phyloP scores from a whole-genome alignment of 2,113 vertebrate species.

The Sminthopsis crassicaudata region DNA sequence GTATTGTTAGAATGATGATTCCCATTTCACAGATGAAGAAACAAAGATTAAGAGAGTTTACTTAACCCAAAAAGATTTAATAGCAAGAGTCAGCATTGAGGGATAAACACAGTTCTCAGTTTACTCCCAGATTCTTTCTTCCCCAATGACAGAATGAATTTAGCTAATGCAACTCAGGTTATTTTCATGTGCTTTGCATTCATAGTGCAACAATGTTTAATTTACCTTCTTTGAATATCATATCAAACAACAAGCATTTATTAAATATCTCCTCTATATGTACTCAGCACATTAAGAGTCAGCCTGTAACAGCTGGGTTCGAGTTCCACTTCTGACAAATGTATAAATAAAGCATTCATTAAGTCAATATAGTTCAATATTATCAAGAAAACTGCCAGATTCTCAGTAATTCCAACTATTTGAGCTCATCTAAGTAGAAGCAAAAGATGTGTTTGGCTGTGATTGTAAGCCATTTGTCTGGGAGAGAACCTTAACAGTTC shows the following conservation, averaged over 20 bases:
- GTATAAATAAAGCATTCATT: constrained; percentile 4
- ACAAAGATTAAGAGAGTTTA: not conserved
- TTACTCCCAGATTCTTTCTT: not conserved
- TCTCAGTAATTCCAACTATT: not conserved
- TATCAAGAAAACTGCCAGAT: not conserved
- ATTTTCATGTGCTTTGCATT: not conserved
- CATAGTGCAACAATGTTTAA: not conserved
- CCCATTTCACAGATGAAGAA: not conserved
- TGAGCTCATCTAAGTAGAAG: constrained; percentile 5
- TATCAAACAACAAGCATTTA: not conserved
- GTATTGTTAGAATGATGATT: not conserved
- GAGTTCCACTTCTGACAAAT: not conserved
- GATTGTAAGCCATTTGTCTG: not conserved
- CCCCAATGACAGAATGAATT: constrained; percentile 15
- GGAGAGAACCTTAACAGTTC: not conserved
- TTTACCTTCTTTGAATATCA: not conserved
- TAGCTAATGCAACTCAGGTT: constrained; percentile 27
- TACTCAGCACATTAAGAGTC: not conserved
- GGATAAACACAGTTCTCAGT: not conserved
- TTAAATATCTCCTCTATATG: not conserved
- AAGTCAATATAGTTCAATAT: not conserved
- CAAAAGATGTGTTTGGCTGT: not conserved
- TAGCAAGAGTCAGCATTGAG: not conserved
- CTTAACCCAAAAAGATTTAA: not conserved
- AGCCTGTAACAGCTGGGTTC: not conserved